Base-by-base conservation (phyloP, 2,888 invertebrate genomes). In the Stenolophus ochropezus region DNA sequence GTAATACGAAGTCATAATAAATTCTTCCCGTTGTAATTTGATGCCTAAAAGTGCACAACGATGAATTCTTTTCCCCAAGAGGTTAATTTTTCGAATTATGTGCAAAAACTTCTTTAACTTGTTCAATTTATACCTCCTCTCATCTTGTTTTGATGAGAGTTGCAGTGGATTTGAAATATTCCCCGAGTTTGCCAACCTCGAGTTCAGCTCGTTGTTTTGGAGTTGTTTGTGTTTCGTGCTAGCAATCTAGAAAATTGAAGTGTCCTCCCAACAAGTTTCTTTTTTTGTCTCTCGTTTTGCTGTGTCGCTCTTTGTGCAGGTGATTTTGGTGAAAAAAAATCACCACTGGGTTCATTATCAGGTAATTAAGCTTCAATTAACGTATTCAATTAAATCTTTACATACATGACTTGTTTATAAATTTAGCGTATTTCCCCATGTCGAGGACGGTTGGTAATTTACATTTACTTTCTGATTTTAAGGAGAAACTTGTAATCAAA, bases 201-300 rank as follows among this genome's bases (percentile, higher is more conserved):
- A 61, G 61, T 5, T 61, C n/a, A 61, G 23, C 25, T 61, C 61
- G 58, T 77, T 47, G 47, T 77, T 77, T 61, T 51, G 14, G 61
- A 49, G 20, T 77, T 77, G 77, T 77, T 77, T 77, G 61, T 77
- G 77, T 61, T 61, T 20, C 61, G 58, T 77, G 42, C 49, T 42
- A 42, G 77, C 77, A 33, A 77, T 77, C 49, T 77, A 61, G 77
- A 61, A 77, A 77, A 77, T 61, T 76, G 76, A 77, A 47, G 77
- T 77, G 77, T 61, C 77, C 61, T 77, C 61, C 47, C 25, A 61
- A 61, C 77, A 77, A 61, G 21, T 61, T 77, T n/a, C 61, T 42
- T 77, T 23, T 42, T 42, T 58, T 61, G 42, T 42, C 47, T 18
- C 58, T n/a, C n/a, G n/a, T n/a, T n/a, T 25, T 61, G 25, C 11